Percentiles rank a stretch among this genome's conserved stretches.
phyloP scores from a whole-genome alignment of 2,797 vertebrate genomes.

The Sebastolobus alascanus region DNA sequence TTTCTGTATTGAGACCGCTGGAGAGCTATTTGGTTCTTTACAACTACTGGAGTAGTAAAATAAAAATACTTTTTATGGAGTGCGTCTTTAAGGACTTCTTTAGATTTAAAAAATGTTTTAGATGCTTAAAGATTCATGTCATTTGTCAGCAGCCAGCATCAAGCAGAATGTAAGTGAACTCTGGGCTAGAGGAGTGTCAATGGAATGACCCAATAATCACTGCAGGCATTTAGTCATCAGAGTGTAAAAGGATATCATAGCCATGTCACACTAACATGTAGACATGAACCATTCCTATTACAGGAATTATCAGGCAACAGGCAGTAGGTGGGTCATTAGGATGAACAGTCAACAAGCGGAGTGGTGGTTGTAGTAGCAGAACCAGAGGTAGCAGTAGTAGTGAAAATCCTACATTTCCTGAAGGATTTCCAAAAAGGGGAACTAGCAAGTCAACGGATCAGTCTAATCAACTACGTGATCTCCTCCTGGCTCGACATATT shows the following conservation, averaged over 20 bases:
- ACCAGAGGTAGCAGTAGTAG: neutral
- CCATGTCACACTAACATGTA: slow-evolving; percentile 49
- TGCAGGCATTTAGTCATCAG: slow-evolving; percentile 39
- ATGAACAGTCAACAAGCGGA: neutral
- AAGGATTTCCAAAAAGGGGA: neutral
- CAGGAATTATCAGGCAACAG: slow-evolving; percentile 17
- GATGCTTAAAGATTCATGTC: neutral
- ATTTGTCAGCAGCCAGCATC: neutral
- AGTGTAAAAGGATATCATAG: slow-evolving; percentile 41
- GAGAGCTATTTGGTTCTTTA: neutral
- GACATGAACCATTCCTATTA: slow-evolving; percentile 40
- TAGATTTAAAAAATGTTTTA: neutral
- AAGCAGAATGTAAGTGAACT: neutral
- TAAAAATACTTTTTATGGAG: neutral
- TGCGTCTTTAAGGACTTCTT: neutral
- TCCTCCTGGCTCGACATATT: too few relatives aligned
- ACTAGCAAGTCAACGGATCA: neutral
- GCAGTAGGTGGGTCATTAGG: slow-evolving; percentile 11
- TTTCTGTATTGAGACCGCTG: too few relatives aligned
- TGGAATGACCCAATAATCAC: slow-evolving; percentile 16
- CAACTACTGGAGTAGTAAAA: neutral
- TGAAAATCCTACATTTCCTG: neutral
- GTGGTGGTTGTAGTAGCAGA: neutral
- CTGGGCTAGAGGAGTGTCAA: neutral
- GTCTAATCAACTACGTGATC: too few relatives aligned